Conservation (phyloP, 2,797 vertebrate genomes). For the Chromobotia macracanthus region DNA sequence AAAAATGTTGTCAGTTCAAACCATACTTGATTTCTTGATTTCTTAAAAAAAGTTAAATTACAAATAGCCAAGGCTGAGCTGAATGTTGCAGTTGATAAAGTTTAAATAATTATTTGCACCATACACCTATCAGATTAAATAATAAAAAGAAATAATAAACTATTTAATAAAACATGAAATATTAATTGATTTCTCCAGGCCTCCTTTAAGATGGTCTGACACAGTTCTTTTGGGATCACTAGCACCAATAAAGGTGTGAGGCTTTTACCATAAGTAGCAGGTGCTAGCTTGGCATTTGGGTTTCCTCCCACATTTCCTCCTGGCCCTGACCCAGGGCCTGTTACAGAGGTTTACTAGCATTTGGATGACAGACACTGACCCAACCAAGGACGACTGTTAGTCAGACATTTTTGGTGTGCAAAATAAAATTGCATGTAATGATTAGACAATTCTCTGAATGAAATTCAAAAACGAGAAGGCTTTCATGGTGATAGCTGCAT, state of each 20-base stretch:
- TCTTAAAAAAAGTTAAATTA: conserved; percentile 1
- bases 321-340: conserved; percentile 44
- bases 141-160: too few species aligned
- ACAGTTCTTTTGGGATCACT: conserved; percentile 19
- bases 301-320: conserved; percentile 43
- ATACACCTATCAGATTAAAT: too few species aligned
- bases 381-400: conserved; percentile 26
- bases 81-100: conserved; percentile 25
- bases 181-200: conserved; percentile 28
- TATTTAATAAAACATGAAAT: conserved; percentile 21
- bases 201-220: conserved; percentile 19
- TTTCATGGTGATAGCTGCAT: background rate
- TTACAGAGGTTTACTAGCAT: conserved; percentile 36
- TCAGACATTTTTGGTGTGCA: background rate
- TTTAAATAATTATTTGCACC: too few species aligned
- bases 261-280: conserved; percentile 17
- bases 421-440: conserved; percentile 14
- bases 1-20: conserved; percentile 2
- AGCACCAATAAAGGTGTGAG: conserved; percentile 11
- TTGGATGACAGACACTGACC: conserved; percentile 32
- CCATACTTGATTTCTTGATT: background rate
- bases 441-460: too few species aligned
- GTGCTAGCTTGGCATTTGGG: conserved; percentile 33
- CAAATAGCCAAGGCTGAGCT: conserved; percentile 16
- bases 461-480: background rate